A percentile compares a stretch with the other conserved stretches of the same genome.
phyloP scores from a whole-genome alignment of 2,797 vertebrate genomes.

The Chiroxiphia lanceolata region DNA sequence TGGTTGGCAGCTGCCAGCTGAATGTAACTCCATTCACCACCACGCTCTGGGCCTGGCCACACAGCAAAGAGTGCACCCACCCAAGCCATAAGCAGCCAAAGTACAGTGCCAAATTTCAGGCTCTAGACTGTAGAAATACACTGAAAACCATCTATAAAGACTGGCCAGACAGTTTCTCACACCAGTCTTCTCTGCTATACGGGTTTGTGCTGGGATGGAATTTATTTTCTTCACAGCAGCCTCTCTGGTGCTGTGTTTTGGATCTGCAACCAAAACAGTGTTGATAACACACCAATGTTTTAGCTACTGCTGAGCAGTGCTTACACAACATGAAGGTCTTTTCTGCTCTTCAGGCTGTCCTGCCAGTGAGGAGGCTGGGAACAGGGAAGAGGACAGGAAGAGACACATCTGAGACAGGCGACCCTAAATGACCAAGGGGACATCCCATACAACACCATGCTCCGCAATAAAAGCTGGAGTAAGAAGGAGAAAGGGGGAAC shows the following conservation, averaged over 20 bases:
- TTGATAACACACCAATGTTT: neutral
- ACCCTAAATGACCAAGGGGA: neutral
- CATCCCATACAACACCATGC: neutral
- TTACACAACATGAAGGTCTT: neutral
- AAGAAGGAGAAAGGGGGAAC: neutral
- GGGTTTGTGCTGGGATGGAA: neutral
- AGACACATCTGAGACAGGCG: neutral
- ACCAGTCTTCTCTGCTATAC: neutral
- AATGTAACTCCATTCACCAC: neutral
- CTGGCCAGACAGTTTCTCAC: neutral
- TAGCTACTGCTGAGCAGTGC: neutral
- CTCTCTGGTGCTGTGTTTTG: rapidly evolving
- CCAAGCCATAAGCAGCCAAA: neutral
- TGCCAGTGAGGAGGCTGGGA: neutral
- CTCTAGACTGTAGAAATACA: neutral
- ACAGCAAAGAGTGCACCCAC: neutral
- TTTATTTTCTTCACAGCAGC: neutral
- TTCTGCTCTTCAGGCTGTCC: neutral
- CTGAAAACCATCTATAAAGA: neutral
- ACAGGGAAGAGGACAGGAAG: neutral
- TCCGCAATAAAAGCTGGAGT: neutral
- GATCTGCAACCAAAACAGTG: neutral
- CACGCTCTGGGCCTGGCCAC: too few species aligned
- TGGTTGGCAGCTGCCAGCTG: neutral
- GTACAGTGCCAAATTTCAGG: neutral